phyloP scores from a whole-genome alignment of 2,888 invertebrate species.

The Epinotia ramella region DNA sequence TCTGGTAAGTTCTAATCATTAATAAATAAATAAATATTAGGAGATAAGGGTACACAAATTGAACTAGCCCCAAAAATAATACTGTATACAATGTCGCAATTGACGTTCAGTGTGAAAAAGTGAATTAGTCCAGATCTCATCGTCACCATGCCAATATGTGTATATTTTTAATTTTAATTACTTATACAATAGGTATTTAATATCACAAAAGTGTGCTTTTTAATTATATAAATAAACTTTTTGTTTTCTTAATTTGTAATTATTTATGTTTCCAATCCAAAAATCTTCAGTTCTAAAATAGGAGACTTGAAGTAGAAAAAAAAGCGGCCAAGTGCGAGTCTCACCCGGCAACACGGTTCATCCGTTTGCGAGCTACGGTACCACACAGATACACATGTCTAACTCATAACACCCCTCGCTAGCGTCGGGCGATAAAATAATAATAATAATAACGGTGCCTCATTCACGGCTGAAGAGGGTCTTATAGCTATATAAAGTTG shows the following conservation, averaged over 20 bases:
- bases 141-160: not conserved
- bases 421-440: not conserved
- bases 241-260: constrained; percentile 1
- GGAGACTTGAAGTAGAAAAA: too few relatives aligned
- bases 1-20: not conserved
- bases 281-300: not conserved
- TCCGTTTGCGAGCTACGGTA: too few relatives aligned
- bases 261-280: not conserved
- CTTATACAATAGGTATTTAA: not conserved
- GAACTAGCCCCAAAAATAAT: not conserved
- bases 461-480: too few relatives aligned
- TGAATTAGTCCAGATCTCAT: constrained; percentile 21
- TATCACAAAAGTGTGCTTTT: not conserved
- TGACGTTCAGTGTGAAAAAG: not conserved
- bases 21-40: not conserved
- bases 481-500: too few relatives aligned
- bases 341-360: too few relatives aligned
- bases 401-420: too few relatives aligned
- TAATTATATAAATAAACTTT: constrained; percentile 25
- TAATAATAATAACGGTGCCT: too few relatives aligned
- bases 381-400: too few relatives aligned
- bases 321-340: too few relatives aligned
- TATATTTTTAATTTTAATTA: not conserved
- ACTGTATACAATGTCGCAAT: not conserved
- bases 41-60: too few relatives aligned